phyloP scores from a whole-genome alignment of 2,797 vertebrate genomes.

The Siniperca undulata region DNA sequence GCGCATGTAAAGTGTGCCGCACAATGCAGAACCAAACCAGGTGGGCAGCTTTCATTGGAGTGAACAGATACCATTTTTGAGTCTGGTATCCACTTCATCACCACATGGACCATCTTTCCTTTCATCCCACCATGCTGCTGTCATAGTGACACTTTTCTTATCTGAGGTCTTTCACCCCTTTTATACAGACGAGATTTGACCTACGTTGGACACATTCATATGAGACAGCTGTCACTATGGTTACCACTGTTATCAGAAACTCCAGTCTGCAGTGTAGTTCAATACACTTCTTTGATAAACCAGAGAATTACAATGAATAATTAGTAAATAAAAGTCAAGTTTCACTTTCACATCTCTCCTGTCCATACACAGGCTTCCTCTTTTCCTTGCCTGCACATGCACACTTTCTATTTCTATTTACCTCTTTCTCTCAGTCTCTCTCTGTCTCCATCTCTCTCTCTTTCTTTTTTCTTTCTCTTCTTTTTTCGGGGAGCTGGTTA shows the following conservation, averaged over 20 bases:
- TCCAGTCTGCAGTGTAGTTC: neutral
- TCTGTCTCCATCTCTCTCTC: too few species aligned
- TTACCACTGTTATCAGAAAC: neutral
- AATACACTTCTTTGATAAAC: neutral
- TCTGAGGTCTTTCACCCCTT: neutral
- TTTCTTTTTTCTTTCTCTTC: neutral
- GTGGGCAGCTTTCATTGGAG: neutral
- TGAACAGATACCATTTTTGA: neutral
- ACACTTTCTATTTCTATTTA: neutral
- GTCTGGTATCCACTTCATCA: neutral
- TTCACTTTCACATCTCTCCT: neutral
- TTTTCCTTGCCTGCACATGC: neutral
- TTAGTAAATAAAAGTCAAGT: neutral
- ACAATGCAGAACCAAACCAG: neutral
- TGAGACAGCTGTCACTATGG: neutral
- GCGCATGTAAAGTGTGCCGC: neutral
- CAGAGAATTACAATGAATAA: neutral
- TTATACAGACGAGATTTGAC: neutral
- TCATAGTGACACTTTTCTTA: neutral
- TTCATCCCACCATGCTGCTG: neutral
- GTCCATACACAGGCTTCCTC: too few species aligned
- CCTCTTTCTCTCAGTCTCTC: neutral
- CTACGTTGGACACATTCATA: neutral
- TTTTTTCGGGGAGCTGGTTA: neutral
- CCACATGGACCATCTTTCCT: neutral